Percentiles rank a stretch among this genome's conserved stretches.
Conservation (phyloP, 2,113 vertebrate genomes). For the Pituophis catenifer region DNA sequence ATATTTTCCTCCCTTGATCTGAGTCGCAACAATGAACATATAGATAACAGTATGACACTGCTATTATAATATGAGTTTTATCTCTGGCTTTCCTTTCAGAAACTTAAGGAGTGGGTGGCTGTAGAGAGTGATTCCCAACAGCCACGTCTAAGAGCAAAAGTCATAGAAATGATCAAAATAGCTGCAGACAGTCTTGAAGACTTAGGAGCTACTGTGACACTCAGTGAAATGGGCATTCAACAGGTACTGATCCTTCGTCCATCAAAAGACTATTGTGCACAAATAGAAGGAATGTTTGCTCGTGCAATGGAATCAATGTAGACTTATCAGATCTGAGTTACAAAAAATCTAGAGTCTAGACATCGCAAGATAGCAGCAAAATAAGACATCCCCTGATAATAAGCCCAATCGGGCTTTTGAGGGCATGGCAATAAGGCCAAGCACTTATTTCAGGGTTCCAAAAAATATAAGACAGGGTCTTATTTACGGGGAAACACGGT, state of each 20-base stretch:
- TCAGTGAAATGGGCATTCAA: slow-evolving; percentile 74
- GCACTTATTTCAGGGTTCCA: too few species aligned
- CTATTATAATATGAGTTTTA: not conserved
- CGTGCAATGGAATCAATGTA: not conserved
- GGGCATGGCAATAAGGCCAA: too few species aligned
- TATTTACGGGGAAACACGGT: too few species aligned
- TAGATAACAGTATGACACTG: not conserved
- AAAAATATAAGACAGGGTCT: too few species aligned
- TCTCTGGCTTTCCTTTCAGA: slow-evolving; percentile 58
- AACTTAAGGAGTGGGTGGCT: slow-evolving; percentile 83
- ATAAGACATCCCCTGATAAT: too few species aligned
- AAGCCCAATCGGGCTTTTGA: too few species aligned
- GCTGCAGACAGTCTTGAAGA: slow-evolving; percentile 70
- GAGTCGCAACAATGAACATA: not conserved
- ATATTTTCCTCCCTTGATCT: not conserved
- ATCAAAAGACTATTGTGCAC: not conserved
- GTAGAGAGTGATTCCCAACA: slow-evolving; percentile 86
- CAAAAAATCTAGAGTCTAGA: not conserved
- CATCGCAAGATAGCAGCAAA: not conserved
- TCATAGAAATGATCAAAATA: slow-evolving; percentile 77
- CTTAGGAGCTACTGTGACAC: slow-evolving; percentile 76
- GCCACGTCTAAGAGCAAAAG: slow-evolving; percentile 69
- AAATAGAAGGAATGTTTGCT: not conserved
- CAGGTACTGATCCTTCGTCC: slow-evolving; percentile 65
- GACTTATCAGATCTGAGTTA: not conserved